A percentile compares a stretch with the other conserved stretches of the same genome.
Evolutionary conservation across 2,113 vertebrate species (phyloP).

Genomic region (Dipodomys spectabilis): DNA sequence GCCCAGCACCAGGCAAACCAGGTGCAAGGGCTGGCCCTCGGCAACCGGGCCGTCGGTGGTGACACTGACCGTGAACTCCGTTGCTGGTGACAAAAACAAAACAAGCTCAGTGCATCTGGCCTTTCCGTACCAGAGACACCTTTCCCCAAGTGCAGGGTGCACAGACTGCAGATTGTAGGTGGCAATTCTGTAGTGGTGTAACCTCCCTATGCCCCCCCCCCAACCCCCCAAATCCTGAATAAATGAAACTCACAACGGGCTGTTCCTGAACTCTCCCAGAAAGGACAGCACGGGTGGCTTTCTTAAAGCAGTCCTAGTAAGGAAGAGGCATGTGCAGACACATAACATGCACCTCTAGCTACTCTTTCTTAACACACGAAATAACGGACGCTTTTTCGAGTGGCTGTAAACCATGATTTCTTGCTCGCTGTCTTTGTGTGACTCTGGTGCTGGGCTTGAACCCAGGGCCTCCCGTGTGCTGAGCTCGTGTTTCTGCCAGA

Average conservation of each 20-base stretch:
- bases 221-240: neutral
- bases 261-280: constrained; percentile 2
- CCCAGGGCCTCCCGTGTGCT: neutral
- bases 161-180: neutral
- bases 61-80: constrained; percentile 83
- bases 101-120: neutral
- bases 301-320: neutral
- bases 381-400: neutral
- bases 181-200: neutral
- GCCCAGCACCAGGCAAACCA: constrained; percentile 85
- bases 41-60: constrained; percentile 55
- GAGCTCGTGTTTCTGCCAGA: neutral
- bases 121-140: neutral
- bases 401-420: neutral
- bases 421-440: neutral
- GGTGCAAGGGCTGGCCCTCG: constrained; percentile 86
- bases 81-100: constrained; percentile 79
- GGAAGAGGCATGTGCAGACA: neutral
- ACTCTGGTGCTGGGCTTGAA: neutral
- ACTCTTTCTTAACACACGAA: neutral
- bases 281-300: neutral
- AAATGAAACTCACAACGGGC: neutral
- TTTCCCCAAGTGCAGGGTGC: neutral
- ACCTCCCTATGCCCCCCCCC: neutral
- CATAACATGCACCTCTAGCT: neutral